These are phyloP conservation scores for Rallus limicola DNA, from an alignment of 2,113 vertebrate species.

Conservation along the genomic window DNA sequence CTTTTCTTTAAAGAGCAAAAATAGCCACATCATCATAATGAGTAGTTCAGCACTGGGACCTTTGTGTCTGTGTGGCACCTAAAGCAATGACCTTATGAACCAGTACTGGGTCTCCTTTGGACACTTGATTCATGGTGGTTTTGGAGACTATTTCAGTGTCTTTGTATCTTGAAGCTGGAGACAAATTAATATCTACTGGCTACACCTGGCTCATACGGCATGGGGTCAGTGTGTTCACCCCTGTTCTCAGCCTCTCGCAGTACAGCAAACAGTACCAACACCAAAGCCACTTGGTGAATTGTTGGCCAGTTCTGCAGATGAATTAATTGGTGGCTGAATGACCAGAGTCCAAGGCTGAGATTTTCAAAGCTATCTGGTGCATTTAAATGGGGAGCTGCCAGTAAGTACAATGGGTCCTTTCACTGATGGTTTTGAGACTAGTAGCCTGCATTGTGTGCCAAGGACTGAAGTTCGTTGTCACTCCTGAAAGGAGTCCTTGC, in stretches of 20 bases:
- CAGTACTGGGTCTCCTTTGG: background rate
- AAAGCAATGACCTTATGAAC: background rate
- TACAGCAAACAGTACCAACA: background rate
- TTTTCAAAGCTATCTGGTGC: background rate
- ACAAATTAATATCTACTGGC: background rate
- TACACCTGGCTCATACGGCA: background rate
- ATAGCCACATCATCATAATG: background rate
- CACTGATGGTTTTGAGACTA: background rate
- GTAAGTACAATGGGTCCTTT: background rate
- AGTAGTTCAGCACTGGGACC: background rate
- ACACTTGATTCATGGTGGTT: background rate
- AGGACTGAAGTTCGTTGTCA: background rate
- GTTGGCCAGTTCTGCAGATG: background rate
- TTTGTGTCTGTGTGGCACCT: background rate
- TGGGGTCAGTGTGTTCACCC: background rate
- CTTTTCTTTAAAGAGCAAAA: background rate
- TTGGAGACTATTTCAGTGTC: background rate
- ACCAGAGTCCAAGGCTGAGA: background rate
- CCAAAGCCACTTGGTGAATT: accelerated
- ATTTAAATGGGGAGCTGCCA: background rate
- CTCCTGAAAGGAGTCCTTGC: background rate
- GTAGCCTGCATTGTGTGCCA: background rate
- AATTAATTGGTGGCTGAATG: background rate
- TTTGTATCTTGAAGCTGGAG: background rate
- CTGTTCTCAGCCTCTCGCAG: background rate